Conservation (phyloP, 2,113 vertebrate genomes). For the Phoenicopterus ruber region DNA sequence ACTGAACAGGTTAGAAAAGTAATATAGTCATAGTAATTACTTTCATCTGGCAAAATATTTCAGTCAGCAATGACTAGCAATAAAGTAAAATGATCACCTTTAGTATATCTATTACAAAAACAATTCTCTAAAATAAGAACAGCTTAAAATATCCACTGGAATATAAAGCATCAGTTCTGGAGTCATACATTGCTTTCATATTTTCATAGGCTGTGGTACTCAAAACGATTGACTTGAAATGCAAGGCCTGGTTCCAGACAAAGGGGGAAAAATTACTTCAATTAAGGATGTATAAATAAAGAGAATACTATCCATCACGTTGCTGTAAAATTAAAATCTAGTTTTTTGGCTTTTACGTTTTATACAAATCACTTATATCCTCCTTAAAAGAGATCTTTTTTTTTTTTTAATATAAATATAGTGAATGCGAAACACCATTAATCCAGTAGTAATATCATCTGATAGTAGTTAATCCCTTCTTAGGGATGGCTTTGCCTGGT, state of each 20-base stretch:
- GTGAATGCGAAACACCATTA: slow-evolving; percentile 72
- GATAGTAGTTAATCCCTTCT: slow-evolving; percentile 80
- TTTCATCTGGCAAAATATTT: slow-evolving; percentile 73
- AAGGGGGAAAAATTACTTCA: not conserved
- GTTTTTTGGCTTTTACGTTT: slow-evolving; percentile 44
- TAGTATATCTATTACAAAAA: slow-evolving; percentile 71
- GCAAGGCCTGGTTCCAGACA: not conserved
- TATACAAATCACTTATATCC: slow-evolving; percentile 69
- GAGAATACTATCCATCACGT: not conserved
- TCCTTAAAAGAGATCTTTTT: slow-evolving; percentile 49
- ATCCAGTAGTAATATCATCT: slow-evolving; percentile 79
- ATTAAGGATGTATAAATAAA: slow-evolving; percentile 54
- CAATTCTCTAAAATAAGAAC: slow-evolving; percentile 66
- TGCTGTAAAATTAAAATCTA: slow-evolving; percentile 18
- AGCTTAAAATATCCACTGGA: slow-evolving; percentile 54
- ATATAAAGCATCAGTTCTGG: slow-evolving; percentile 11
- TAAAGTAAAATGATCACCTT: slow-evolving; percentile 71
- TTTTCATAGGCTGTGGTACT: not conserved
- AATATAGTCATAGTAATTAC: slow-evolving; percentile 69
- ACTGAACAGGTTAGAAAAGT: slow-evolving; percentile 58
- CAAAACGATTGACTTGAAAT: slow-evolving; percentile 17
- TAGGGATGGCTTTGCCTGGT: slow-evolving; percentile 67
- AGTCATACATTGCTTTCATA: not conserved
- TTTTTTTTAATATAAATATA: slow-evolving; percentile 57
- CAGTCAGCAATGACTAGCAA: slow-evolving; percentile 63